Conservation (phyloP, 37 sponge, comb jelly and placozoan genomes). For the Ianthella basta region DNA sequence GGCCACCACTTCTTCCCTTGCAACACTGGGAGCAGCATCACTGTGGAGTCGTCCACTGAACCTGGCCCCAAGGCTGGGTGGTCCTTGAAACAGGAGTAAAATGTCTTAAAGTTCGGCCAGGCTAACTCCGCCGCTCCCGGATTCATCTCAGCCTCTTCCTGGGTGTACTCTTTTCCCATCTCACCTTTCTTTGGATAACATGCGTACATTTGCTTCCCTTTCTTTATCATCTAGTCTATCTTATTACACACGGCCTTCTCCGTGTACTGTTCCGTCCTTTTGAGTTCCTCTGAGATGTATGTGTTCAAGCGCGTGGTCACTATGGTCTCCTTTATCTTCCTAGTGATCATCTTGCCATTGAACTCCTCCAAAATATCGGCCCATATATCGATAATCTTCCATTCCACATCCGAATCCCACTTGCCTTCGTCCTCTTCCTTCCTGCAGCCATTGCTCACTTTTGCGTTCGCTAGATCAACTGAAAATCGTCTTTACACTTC, state of each 20-base stretch:
- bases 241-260: not conserved
- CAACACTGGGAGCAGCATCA: too few relatives aligned
- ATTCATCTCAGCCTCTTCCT: too few relatives aligned
- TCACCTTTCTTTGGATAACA: not conserved
- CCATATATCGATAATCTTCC: not conserved
- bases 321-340: not conserved
- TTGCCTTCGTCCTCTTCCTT: not conserved
- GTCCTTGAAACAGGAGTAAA: too few relatives aligned
- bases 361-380: not conserved
- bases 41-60: too few relatives aligned
- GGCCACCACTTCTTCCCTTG: too few relatives aligned
- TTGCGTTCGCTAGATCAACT: not conserved
- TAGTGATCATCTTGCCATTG: not conserved
- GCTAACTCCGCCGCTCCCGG: too few relatives aligned
- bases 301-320: not conserved
- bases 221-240: not conserved
- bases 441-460: not conserved
- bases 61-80: too few relatives aligned
- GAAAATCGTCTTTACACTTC: not conserved
- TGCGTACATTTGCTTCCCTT: not conserved
- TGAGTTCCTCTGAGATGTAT: not conserved
- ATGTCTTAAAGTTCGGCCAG: too few relatives aligned
- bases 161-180: not conserved
- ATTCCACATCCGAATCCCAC: not conserved
- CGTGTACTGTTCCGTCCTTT: not conserved